A percentile compares a stretch with the other conserved stretches of the same genome.
These are phyloP conservation scores for Cardinalis cardinalis DNA, from an alignment of 2,113 vertebrate species.

Conservation along the genomic window DNA sequence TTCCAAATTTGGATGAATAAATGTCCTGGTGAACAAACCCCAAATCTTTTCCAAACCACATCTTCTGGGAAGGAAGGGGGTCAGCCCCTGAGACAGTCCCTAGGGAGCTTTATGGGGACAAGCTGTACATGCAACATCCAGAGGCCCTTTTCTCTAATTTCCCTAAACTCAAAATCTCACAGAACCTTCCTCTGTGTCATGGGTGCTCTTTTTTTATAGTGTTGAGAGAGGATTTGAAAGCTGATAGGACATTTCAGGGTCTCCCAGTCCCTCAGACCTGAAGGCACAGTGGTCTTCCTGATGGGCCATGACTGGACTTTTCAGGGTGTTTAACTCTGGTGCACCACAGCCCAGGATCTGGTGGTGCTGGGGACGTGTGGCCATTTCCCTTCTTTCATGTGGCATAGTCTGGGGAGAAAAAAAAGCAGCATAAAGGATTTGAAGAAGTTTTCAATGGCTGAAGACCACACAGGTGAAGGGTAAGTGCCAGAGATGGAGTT, in stretches of 20 bases:
- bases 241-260: background rate
- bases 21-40: background rate
- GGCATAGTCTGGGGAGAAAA: background rate
- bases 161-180: background rate
- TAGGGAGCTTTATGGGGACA: background rate
- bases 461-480: background rate
- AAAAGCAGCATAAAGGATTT: background rate
- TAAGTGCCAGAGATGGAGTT: background rate
- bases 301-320: background rate
- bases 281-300: background rate
- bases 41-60: background rate
- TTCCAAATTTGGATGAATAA: background rate
- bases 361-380: background rate
- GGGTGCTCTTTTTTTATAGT: background rate
- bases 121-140: background rate
- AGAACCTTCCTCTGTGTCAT: background rate
- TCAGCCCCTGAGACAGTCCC: background rate
- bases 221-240: background rate
- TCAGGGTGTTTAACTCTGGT: background rate
- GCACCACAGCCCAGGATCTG: accelerated
- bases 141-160: background rate
- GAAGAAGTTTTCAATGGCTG: background rate
- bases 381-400: background rate
- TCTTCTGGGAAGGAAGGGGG: background rate
- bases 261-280: background rate